A percentile compares a stretch with the other conserved stretches of the same genome.
Evolutionary conservation across 2,113 vertebrate genomes (phyloP).

Genomic region (Leptobrachium leishanense): DNA sequence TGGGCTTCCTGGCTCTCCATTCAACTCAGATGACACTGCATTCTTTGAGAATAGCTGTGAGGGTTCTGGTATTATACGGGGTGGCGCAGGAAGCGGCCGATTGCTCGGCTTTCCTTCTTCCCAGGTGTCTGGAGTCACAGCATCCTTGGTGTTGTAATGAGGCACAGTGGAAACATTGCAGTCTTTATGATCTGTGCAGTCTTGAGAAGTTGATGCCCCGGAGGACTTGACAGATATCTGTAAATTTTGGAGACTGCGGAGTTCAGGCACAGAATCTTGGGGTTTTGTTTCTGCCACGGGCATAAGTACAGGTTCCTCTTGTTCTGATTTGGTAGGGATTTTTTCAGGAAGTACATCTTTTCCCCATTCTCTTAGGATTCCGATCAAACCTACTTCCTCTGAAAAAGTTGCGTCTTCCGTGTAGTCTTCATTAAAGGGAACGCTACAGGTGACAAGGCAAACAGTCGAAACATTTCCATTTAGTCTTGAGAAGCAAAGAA

Average conservation of each 20-base stretch:
- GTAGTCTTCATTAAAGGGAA: slow-evolving; percentile 11
- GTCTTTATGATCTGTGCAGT: not conserved
- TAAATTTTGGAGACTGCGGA: not conserved
- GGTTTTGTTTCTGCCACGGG: not conserved
- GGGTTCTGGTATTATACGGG: slow-evolving; percentile 12
- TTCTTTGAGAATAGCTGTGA: slow-evolving; percentile 2
- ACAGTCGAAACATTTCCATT: not conserved
- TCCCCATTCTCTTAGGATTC: slow-evolving; percentile 43
- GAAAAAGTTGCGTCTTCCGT: slow-evolving; percentile 1
- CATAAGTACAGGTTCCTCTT: not conserved
- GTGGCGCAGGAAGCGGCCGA: not conserved
- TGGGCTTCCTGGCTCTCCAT: not conserved
- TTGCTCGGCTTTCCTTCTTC: not conserved
- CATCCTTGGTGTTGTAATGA: not conserved
- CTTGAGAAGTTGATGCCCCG: not conserved
- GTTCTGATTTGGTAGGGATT: not conserved
- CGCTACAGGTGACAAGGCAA: slow-evolving; percentile 14
- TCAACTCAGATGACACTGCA: not conserved
- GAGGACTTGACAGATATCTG: not conserved
- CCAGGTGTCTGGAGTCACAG: not conserved
- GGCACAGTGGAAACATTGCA: not conserved
- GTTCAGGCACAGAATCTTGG: not conserved
- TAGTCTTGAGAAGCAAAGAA: not conserved
- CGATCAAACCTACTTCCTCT: slow-evolving; percentile 24
- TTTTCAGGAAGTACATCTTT: slow-evolving; percentile 29